A percentile compares a stretch with the other conserved stretches of the same genome.
phyloP scores from a whole-genome alignment of 2,888 invertebrate genomes.

The Oligia strigilis region DNA sequence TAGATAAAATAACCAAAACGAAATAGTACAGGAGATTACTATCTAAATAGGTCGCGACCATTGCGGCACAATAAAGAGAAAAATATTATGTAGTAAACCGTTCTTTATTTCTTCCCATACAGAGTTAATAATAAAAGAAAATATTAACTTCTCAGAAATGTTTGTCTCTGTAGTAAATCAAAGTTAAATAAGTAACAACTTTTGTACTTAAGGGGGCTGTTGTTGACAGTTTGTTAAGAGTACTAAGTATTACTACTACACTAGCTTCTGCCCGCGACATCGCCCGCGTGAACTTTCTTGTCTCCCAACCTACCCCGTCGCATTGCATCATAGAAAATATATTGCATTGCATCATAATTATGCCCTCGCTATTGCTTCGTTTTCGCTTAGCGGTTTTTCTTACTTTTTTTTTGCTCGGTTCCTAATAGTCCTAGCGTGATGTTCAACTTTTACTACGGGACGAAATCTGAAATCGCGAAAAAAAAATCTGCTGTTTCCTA shows the following conservation, averaged over 20 bases:
- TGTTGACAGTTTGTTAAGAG: neutral
- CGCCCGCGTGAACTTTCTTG: neutral
- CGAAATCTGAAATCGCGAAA: too few species aligned
- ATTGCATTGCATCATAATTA: too few species aligned
- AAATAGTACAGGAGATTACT: slow-evolving; percentile 32
- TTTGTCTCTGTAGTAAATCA: slow-evolving; percentile 8
- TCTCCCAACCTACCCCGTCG: neutral
- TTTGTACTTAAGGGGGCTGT: neutral
- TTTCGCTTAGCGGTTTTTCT: too few species aligned
- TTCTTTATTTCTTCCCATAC: slow-evolving; percentile 37
- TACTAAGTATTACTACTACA: neutral
- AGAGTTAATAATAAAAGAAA: slow-evolving; percentile 30
- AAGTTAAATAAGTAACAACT: slow-evolving; percentile 17
- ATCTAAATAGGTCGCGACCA: slow-evolving; percentile 55
- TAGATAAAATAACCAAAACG: slow-evolving; percentile 32
- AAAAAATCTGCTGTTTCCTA: too few species aligned
- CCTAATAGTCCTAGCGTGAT: too few species aligned
- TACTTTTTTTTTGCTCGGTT: too few species aligned
- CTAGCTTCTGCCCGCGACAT: neutral
- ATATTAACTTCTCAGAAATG: slow-evolving; percentile 32
- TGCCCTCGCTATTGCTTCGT: too few species aligned
- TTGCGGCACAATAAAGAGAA: slow-evolving; percentile 42
- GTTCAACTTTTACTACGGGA: too few species aligned
- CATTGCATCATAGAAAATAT: too few species aligned
- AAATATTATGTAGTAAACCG: slow-evolving; percentile 43